Base-by-base conservation (phyloP, 2,797 vertebrate genomes). In the Siniperca obscura region DNA sequence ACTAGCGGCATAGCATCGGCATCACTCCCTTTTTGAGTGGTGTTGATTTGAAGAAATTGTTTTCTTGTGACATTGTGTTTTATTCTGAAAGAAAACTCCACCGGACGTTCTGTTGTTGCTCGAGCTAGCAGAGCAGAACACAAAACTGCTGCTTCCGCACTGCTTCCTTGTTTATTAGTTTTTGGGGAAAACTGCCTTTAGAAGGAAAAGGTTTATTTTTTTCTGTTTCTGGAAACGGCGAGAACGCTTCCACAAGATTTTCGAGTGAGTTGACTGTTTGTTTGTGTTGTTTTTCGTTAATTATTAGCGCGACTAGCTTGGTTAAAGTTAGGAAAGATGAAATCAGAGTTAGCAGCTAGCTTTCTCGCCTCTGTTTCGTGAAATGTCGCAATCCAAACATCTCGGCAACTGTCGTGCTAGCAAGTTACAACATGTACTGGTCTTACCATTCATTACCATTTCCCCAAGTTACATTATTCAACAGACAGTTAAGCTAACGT, bases 121-220 rank as follows among this genome's bases (percentile, higher is more conserved):
- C 10, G 10, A 1, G 25, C 9, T 22, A 34, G n/a, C 22, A 13
- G 46, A 3, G 6, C 12, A 40, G 11, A 55, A 36, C 30, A 56
- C 21, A 13, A 67, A 66, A 70, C 52, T 59, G 62, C 85, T 44
- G 86, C 92, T 92, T 93, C 91, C 91, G 92, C 85, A 87, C 56
- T 77, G 77, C 89, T 91, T 93, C 92, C 92, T 87, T 90, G 89
- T 93, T 94, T 89, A 89, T 86, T 82, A 82, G 84, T 89, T 90
- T 82, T 57, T 5, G 27, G 36, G 22, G 56, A 57, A 80, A 82
- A 78, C 50, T n/a, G 8, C 10, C 6, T 78, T 83, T 27, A 50
- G 16, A 38, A 53, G 38, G 36, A 4, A 22, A 42, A 25, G 3
- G 34, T 55, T 17, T 1, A 1, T 30, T 38, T 64, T 30, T 50